These are phyloP conservation scores for Antigone vipio DNA, from an alignment of 2,113 vertebrate genomes.

Conservation along the genomic window DNA sequence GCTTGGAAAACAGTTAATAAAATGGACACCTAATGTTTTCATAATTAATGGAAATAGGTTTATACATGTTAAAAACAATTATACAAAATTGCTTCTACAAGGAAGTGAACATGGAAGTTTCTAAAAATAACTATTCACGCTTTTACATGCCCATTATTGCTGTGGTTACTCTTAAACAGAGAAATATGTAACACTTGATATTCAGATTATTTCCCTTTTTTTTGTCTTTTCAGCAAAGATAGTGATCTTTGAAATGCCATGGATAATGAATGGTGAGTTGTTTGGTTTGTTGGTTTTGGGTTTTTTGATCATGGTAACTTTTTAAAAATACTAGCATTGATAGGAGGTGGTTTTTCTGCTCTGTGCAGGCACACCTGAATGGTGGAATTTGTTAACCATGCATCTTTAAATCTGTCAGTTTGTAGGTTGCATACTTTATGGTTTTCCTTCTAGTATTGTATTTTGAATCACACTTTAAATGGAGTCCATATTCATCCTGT, in stretches of 20 bases:
- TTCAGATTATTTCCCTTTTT: background rate
- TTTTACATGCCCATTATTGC: accelerated
- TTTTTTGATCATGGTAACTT: background rate
- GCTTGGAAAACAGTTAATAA: too few relatives aligned
- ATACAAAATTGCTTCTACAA: background rate
- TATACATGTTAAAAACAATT: background rate
- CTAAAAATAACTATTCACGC: background rate
- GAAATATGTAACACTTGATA: background rate
- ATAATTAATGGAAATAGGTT: background rate
- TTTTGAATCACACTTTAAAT: background rate
- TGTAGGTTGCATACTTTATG: background rate
- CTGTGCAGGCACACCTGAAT: background rate
- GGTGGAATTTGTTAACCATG: background rate
- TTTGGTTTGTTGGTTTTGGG: background rate
- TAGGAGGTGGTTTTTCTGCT: background rate
- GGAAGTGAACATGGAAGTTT: background rate
- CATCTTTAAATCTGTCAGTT: background rate
- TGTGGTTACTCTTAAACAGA: background rate
- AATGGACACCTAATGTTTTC: background rate
- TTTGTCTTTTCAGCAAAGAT: slow-evolving; percentile 88
- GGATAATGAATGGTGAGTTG: slow-evolving; percentile 96
- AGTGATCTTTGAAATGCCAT: slow-evolving; percentile 97
- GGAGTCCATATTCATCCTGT: background rate
- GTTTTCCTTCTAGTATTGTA: background rate
- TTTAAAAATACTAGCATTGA: background rate